A percentile compares a stretch with the other conserved stretches of the same genome.
These are phyloP conservation scores for Pasiphila rectangulata DNA, from an alignment of 2,888 invertebrate species.

Conservation along the genomic window DNA sequence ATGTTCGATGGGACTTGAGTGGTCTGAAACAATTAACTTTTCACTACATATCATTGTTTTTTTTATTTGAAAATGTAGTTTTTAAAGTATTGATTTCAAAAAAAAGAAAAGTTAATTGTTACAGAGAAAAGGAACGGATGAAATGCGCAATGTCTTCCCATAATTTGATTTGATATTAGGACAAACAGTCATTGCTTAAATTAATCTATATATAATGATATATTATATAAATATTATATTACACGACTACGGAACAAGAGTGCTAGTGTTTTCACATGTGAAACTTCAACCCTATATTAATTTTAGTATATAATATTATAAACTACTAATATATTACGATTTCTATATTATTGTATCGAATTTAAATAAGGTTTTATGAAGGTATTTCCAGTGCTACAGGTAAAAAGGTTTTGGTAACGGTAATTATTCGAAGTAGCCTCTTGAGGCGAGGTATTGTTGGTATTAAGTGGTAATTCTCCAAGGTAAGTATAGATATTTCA, in stretches of 20 bases:
- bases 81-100: neutral
- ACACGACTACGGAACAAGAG: slow-evolving; percentile 74
- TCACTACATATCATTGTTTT: neutral
- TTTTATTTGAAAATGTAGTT: neutral
- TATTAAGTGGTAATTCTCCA: slow-evolving; percentile 19
- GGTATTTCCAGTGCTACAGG: slow-evolving; percentile 69
- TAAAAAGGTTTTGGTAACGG: slow-evolving; percentile 73
- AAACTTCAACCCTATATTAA: slow-evolving; percentile 72
- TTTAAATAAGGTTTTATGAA: slow-evolving; percentile 58
- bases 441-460: slow-evolving; percentile 62
- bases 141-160: slow-evolving; percentile 82
- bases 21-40: slow-evolving; percentile 66
- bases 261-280: slow-evolving; percentile 82
- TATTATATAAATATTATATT: slow-evolving; percentile 69
- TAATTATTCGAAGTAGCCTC: slow-evolving; percentile 65
- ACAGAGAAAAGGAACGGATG: slow-evolving; percentile 78
- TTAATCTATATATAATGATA: slow-evolving; percentile 72
- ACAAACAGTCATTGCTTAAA: slow-evolving; percentile 74
- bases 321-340: slow-evolving; percentile 71
- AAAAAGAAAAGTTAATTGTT: slow-evolving; percentile 62
- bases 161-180: slow-evolving; percentile 77
- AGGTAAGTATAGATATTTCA: slow-evolving; percentile 62
- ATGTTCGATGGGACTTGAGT: slow-evolving; percentile 56
- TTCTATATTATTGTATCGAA: slow-evolving; percentile 61
- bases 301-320: slow-evolving; percentile 74